phyloP scores from a whole-genome alignment of 2,113 vertebrate genomes.

The Leiothrix lutea region DNA sequence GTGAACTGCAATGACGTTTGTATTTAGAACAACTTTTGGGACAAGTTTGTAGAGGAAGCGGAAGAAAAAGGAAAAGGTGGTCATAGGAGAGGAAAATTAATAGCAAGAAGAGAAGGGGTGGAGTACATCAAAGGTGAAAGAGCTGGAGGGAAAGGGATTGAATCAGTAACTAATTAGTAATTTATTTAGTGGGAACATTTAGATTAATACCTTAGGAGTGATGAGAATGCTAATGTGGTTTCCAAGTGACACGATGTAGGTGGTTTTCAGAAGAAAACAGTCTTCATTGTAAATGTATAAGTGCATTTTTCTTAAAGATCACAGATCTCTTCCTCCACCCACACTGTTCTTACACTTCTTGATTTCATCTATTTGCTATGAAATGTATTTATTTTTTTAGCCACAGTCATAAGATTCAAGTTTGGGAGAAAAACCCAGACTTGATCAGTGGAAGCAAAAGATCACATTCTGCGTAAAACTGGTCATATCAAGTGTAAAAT shows the following conservation, averaged over 20 bases:
- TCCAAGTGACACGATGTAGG: conserved; percentile 52
- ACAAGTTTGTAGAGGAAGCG: background rate
- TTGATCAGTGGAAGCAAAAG: background rate
- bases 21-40: background rate
- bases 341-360: conserved; percentile 56
- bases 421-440: background rate
- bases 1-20: background rate
- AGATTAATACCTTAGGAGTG: conserved; percentile 27
- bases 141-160: background rate
- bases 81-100: background rate
- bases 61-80: background rate
- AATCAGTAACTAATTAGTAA: conserved; percentile 11
- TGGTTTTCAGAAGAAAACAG: conserved; percentile 52
- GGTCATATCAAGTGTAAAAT: background rate
- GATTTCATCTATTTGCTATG: conserved; percentile 35
- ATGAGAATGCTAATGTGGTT: conserved; percentile 34
- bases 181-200: conserved; percentile 14
- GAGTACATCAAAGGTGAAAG: background rate
- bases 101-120: background rate
- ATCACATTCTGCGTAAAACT: background rate
- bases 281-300: conserved; percentile 56
- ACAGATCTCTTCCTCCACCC: conserved; percentile 43
- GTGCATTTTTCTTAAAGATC: conserved; percentile 54
- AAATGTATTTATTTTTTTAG: conserved; percentile 31
- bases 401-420: background rate